phyloP scores from a whole-genome alignment of 2,113 vertebrate species.

The Otis tarda region DNA sequence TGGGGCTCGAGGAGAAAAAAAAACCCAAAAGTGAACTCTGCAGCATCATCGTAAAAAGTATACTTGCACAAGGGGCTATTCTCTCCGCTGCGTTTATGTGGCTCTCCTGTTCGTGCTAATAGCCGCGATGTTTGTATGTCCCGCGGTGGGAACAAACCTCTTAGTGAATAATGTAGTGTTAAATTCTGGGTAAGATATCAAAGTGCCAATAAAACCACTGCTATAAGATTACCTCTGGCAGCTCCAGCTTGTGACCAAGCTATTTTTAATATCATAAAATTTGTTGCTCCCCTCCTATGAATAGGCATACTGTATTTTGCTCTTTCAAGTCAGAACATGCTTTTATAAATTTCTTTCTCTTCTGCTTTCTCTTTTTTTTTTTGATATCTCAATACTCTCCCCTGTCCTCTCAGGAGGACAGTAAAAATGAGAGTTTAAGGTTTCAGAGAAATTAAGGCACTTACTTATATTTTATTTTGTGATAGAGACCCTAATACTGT shows the following conservation, averaged over 20 bases:
- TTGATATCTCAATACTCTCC: background rate
- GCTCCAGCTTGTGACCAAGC: background rate
- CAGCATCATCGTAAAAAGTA: background rate
- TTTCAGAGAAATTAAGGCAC: background rate
- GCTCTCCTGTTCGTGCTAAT: constrained; percentile 16
- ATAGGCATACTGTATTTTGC: background rate
- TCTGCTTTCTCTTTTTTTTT: background rate
- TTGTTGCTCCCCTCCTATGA: background rate
- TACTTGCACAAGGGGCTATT: background rate
- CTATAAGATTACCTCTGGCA: constrained; percentile 15
- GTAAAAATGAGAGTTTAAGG: background rate
- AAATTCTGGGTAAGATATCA: constrained; percentile 25
- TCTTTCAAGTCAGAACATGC: background rate
- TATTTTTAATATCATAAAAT: constrained; percentile 22
- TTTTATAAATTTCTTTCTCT: background rate
- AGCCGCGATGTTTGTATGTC: background rate
- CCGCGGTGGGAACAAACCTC: background rate
- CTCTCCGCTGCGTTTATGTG: background rate
- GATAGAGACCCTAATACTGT: background rate
- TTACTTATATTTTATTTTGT: background rate
- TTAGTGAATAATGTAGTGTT: constrained; percentile 32
- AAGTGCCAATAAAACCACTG: constrained; percentile 36
- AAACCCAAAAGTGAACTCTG: rapidly evolving
- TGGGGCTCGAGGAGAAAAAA: background rate
- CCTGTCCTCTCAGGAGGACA: background rate